A percentile compares a stretch with the other conserved stretches of the same genome.
Conservation (phyloP, 2,113 vertebrate species). For the Hippocampus zosterae region DNA sequence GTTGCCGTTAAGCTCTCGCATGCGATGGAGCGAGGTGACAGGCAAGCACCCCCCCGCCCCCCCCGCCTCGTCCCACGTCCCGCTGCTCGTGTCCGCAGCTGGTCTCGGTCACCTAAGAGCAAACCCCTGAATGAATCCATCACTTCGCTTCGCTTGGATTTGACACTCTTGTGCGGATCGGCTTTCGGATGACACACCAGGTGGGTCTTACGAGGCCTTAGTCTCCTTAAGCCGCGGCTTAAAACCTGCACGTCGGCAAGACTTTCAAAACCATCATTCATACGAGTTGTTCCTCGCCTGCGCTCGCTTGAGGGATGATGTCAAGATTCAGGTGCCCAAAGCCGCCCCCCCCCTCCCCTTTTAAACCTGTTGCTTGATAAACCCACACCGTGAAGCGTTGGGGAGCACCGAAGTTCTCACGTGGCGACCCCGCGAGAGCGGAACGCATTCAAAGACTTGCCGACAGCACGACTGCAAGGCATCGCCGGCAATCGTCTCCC, state of each 20-base stretch:
- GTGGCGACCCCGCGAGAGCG: conserved; percentile 45
- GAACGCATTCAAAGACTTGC: conserved; percentile 23
- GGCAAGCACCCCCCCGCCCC: conserved; percentile 23
- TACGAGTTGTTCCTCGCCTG: conserved; percentile 9
- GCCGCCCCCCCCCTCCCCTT: background rate
- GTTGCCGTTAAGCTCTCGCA: conserved; percentile 47
- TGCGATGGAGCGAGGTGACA: conserved; percentile 38
- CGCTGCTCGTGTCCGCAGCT: conserved; percentile 20
- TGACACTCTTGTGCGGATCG: conserved; percentile 50
- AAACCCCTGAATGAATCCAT: conserved; percentile 41
- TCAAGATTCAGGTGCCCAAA: background rate
- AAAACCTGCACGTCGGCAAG: conserved; percentile 36
- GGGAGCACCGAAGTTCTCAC: background rate
- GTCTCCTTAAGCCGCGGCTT: conserved; percentile 37
- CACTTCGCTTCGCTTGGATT: conserved; percentile 42
- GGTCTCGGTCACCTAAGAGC: conserved; percentile 23
- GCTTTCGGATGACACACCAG: conserved; percentile 42
- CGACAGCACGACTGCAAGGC: conserved; percentile 52
- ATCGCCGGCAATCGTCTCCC: conserved; percentile 58
- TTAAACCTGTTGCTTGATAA: conserved; percentile 8
- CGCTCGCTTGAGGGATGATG: background rate
- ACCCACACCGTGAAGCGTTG: conserved; percentile 9
- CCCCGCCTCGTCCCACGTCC: conserved; percentile 16
- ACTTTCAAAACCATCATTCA: conserved; percentile 21
- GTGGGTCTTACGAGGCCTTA: conserved; percentile 52